Base-by-base conservation (phyloP, 2,113 vertebrate genomes). In the Pachycephala philippinensis region DNA sequence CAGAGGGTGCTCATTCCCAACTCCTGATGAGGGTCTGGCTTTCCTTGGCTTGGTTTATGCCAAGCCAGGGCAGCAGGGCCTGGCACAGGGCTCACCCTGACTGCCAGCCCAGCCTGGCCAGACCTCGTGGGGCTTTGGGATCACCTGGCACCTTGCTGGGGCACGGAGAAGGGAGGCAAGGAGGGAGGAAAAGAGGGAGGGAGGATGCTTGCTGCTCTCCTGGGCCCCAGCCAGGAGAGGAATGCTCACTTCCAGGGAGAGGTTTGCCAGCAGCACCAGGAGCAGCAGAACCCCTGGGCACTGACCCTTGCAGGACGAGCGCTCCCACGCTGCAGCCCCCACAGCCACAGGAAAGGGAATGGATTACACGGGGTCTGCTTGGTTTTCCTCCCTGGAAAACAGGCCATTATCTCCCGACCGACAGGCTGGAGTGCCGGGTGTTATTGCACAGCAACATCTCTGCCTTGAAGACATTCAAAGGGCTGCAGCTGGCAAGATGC, bases 401-500 rank as follows among this genome's bases (percentile, higher is more conserved):
- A 13, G 82, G 49, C 91, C 81, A 19, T 84, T 45, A 57, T 9
- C 70, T 39, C 57, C n/a, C 2, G 57, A 11, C n/a, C 2, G 57
- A 11, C 94, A 72, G 74, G 23, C 63, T 18, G 68, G 82, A 90
- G 90, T 61, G 1, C 82, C 31, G 1, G 31, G 5, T 49, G 84
- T 49, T 65, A 35, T 11, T 71, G 84, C 15, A 59, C 82, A 22
- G 92, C 88, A 56, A 15, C 87, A 33, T 35, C 27, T 14, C 87
- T 64, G 92, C 88, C 77, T 84, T 10, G 21, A 6, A 70, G 90
- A 60, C 93, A 23, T 54, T 44, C 79, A 75, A 54, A 90, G 93
- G 94, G 94, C 89, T 93, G 95, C 94, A 91, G 93, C 93, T 90
- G 90, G 88, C 95, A 94, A 7, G 45, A 11, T 7, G 39, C 64